Evolutionary conservation across 1,140 invertebrate species (phyloP), one percentile per base, ranked within the genome.

Genomic region (Brachionus paranguensis): DNA sequence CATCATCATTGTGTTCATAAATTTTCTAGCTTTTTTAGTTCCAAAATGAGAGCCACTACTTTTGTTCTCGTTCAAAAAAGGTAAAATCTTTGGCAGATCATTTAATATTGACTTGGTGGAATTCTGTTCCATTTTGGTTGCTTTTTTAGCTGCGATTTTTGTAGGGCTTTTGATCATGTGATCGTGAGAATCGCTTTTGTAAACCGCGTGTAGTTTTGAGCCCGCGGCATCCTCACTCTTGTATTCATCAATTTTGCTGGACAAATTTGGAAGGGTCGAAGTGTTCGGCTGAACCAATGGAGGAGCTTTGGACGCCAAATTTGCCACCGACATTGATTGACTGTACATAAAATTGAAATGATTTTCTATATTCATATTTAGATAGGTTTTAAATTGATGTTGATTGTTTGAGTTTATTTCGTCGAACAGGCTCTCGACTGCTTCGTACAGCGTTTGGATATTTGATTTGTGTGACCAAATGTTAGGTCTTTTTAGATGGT

Each of bases 331-430:
- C 68, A 72, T 72, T 17, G 68, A 72, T 43, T 72, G 68, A 33
- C 20, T 53, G 14, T 60, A 60, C 47, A 79, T 55, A n/a, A 64
- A 79, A 43, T 81, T 60, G 24, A 81, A 68, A 81, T 81, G 78
- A 41, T 47, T 81, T 27, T 81, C 78, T 10, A 81, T 81, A 47
- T 81, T 81, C 53, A 68, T 45, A 37, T 81, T 81, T 12, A 81
- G n/a, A 47, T 64, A 81, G 29, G 41, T 81, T 68, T 81, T 81
- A 47, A 81, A 81, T 45, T 81, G 50, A 64, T 81, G 29, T 47
- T 81, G 78, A 68, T 47, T 81, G 43, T 27, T 81, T 20, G 27
- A 60, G 27, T 81, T 11, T 29, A 81, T 41, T 43, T 81, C 78
- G 8, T 81, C 41, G 27, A 81, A 81, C 6, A 81, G 2, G 14